Conservation (phyloP, 1,140 invertebrate genomes). For the Brachystomella parvula region DNA sequence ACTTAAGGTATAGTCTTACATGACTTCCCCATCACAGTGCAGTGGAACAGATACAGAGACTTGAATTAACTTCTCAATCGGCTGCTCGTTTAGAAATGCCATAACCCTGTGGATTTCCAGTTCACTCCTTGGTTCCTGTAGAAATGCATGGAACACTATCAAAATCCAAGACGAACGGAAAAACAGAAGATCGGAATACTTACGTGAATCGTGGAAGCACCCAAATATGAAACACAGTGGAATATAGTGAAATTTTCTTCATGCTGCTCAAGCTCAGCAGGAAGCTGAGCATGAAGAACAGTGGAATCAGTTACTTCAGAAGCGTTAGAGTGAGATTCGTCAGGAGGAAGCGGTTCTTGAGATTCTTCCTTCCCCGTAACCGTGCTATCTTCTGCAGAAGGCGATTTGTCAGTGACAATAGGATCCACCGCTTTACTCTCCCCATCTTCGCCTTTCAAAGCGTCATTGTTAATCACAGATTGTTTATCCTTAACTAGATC, state of each 20-base stretch:
- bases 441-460: background rate
- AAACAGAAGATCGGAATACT: background rate
- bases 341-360: background rate
- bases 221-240: conserved; percentile 87
- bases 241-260: conserved; percentile 83
- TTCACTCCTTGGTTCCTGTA: conserved; percentile 72
- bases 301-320: background rate
- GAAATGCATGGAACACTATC: background rate
- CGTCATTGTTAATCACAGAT: too few relatives aligned
- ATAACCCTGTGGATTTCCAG: conserved; percentile 92
- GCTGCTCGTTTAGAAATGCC: conserved; percentile 71
- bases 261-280: conserved; percentile 5
- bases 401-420: background rate
- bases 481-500: too few relatives aligned
- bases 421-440: background rate
- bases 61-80: conserved; percentile 57
- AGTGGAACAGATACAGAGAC: conserved; percentile 84
- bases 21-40: conserved; percentile 62
- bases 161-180: background rate
- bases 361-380: background rate
- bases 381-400: background rate
- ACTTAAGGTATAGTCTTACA: conserved; percentile 44
- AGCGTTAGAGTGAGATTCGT: background rate
- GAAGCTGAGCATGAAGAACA: background rate
- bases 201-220: conserved; percentile 79